These are phyloP conservation scores for Podarcis cretensis DNA, from an alignment of 2,113 vertebrate species.

Conservation along the genomic window DNA sequence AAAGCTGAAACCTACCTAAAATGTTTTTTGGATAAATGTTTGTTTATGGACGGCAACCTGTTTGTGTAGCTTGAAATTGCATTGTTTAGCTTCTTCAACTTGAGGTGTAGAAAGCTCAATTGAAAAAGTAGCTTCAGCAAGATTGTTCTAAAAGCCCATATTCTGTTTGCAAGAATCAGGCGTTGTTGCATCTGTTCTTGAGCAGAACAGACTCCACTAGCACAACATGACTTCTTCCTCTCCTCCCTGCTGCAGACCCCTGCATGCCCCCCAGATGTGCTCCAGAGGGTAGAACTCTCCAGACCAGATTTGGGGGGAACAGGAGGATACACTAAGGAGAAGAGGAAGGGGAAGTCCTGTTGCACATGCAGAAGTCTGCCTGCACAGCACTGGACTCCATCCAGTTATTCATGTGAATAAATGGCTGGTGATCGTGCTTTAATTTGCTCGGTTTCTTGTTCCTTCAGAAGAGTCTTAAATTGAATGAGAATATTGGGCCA, in stretches of 20 bases:
- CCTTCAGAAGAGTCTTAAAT: neutral
- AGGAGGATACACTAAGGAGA: too few relatives aligned
- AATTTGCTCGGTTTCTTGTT: slow-evolving; percentile 31
- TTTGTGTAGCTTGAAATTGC: neutral
- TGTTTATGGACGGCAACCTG: neutral
- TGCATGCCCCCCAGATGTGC: too few relatives aligned
- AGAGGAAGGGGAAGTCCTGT: too few relatives aligned
- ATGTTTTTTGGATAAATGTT: neutral
- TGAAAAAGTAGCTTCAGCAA: neutral
- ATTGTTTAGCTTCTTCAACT: neutral
- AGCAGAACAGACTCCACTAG: too few relatives aligned
- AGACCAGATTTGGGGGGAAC: too few relatives aligned
- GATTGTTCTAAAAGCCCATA: neutral
- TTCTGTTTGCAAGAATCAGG: neutral
- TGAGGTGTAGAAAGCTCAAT: slow-evolving; percentile 17
- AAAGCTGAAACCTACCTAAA: neutral
- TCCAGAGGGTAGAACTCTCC: too few relatives aligned
- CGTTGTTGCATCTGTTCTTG: too few relatives aligned
- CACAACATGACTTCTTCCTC: too few relatives aligned
- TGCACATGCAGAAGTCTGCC: too few relatives aligned
- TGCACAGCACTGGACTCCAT: too few relatives aligned
- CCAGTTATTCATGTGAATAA: slow-evolving; percentile 10
- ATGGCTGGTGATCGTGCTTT: neutral
- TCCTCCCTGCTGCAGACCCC: too few relatives aligned
- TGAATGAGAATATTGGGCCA: neutral